phyloP scores from a whole-genome alignment of 2,888 invertebrate species.

The Barypeithes pellucidus region DNA sequence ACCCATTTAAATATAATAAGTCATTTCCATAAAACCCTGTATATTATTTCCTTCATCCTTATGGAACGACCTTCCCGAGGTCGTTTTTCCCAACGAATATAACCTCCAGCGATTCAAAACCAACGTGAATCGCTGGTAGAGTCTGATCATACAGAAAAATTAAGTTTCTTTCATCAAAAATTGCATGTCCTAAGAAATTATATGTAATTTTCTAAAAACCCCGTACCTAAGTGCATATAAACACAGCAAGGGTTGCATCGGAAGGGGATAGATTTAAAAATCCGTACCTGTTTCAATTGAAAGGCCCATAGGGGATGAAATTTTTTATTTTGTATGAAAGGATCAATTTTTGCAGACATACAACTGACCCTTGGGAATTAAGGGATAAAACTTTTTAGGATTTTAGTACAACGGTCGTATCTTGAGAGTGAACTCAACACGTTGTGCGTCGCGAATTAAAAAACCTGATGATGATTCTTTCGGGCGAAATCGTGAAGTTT shows the following conservation, averaged over 20 bases:
- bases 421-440: constrained; percentile 39
- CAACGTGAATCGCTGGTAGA: no score
- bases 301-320: constrained; percentile 55
- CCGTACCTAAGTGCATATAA: constrained; percentile 28
- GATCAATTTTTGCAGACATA: constrained; percentile 66
- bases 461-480: constrained; percentile 55
- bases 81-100: no score
- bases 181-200: no score
- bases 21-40: no score
- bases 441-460: constrained; percentile 18
- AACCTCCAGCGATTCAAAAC: no score
- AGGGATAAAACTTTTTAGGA: constrained; percentile 31
- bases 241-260: constrained; percentile 40
- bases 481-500: constrained; percentile 54
- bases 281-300: constrained; percentile 67
- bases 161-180: no score
- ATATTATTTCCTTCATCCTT: no score
- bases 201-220: no score
- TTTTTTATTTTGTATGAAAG: constrained; percentile 61
- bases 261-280: constrained; percentile 61
- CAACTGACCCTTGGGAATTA: constrained; percentile 46
- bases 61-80: no score
- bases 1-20: no score
- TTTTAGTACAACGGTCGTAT: constrained; percentile 49
- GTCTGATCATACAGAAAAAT: no score